phyloP scores from a whole-genome alignment of 1,140 invertebrate species.

The Daktulosphaira vitifoliae region DNA sequence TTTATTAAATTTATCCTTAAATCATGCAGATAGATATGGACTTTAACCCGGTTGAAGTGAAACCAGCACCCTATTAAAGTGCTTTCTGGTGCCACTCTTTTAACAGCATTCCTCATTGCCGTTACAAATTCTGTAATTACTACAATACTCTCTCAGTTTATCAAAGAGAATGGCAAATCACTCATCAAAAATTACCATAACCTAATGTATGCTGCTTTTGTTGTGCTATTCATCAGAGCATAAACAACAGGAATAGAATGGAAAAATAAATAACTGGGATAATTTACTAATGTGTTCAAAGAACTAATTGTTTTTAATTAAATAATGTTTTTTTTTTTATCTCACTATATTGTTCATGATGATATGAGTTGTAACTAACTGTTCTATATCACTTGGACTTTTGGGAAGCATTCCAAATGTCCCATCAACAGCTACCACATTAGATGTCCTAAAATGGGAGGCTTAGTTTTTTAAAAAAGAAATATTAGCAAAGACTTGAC shows the following conservation, averaged over 20 bases:
- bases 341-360: neutral
- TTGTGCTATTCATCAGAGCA: neutral
- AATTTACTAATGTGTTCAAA: neutral
- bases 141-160: neutral
- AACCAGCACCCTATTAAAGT: neutral
- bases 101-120: neutral
- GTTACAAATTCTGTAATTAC: neutral
- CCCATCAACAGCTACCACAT: neutral
- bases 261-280: neutral
- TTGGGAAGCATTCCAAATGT: neutral
- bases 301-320: no score
- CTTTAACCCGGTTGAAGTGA: neutral
- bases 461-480: neutral
- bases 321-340: no score
- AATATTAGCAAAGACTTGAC: neutral
- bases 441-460: neutral
- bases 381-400: neutral
- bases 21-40: no score
- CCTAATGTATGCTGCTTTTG: neutral
- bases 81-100: neutral
- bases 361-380: neutral
- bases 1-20: neutral
- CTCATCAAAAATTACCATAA: neutral
- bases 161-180: neutral
- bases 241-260: neutral